phyloP scores from a whole-genome alignment of 2,888 invertebrate species.

The Cryptophagus acutangulus region DNA sequence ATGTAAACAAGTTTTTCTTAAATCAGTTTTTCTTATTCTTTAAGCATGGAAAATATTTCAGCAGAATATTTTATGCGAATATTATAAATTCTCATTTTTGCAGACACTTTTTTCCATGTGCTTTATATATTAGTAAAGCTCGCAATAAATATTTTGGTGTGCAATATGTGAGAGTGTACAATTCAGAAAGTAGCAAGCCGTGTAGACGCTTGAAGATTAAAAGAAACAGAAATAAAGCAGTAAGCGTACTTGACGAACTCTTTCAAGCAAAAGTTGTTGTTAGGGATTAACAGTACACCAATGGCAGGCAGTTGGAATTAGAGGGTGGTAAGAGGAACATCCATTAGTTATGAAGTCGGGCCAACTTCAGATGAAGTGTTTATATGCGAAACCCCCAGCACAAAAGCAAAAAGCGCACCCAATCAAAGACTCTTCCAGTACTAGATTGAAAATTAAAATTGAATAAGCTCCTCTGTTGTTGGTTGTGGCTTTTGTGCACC shows the following conservation, averaged over 20 bases:
- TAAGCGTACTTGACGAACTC: slow-evolving; percentile 13
- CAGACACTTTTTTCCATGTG: too few relatives aligned
- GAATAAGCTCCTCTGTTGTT: not conserved
- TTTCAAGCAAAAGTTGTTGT: slow-evolving; percentile 14
- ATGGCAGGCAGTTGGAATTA: slow-evolving; percentile 10
- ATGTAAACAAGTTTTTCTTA: too few relatives aligned
- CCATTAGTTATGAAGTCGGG: slow-evolving; percentile 30
- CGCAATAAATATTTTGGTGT: slow-evolving; percentile 1
- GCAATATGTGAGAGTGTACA: not conserved
- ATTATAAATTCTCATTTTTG: too few relatives aligned
- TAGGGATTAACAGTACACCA: slow-evolving; percentile 14
- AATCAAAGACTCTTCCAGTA: not conserved
- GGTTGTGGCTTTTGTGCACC: not conserved
- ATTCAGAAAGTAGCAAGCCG: not conserved
- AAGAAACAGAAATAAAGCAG: slow-evolving; percentile 11
- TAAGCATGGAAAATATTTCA: too few relatives aligned
- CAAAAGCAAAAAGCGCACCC: slow-evolving; percentile 6
- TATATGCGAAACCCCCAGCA: slow-evolving; percentile 8
- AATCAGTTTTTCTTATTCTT: too few relatives aligned
- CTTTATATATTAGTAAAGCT: too few relatives aligned
- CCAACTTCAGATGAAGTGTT: slow-evolving; percentile 10
- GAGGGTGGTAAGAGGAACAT: slow-evolving; percentile 20
- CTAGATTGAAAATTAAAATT: slow-evolving; percentile 5
- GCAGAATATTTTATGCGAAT: too few relatives aligned
- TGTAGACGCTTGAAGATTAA: slow-evolving; percentile 13